Evolutionary conservation across 2,888 invertebrate species (phyloP), one percentile per base, ranked within the genome.

Genomic region (Campopleginae sp.): DNA sequence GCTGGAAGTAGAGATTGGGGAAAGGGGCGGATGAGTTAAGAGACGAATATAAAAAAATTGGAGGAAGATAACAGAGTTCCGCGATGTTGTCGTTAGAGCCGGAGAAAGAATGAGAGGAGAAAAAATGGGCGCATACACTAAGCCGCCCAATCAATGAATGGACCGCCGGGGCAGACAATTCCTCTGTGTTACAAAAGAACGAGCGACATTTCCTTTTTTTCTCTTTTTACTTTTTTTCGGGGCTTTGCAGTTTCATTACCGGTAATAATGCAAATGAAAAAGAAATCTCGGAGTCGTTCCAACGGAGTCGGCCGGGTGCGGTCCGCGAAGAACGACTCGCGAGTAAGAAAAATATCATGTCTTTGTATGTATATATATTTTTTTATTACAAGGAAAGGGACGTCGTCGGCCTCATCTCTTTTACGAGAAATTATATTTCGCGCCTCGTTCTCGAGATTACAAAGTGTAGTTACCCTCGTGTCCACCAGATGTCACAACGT

Each of bases 221-320:
- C 10, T 66, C 44, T 19, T 70, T 58, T 17, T 75, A 33, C 27
- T 81, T 72, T 79, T 91, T 92, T 89, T 89, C 27, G 17, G 48
- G 91, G 90, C 92, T 90, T 91, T 82, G 66, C 93, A 93, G 92
- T 92, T 92, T 93, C 93, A 93, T 93, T 93, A 93, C 91, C 91
- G 91, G 86, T 92, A 92, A 92, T 92, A 92, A 92, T 92, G 92
- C 92, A 92, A 92, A 91, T 92, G 90, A 92, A 92, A 92, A 90
- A 90, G 89, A 91, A 92, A 92, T 92, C 91, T 89, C 88, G 81
- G 90, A 89, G 85, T 82, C 85, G 86, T 78, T 85, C 75, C 85
- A 80, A 74, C 82, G 0, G 38, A 38, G 38, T 38, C 38, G 51
- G 76, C 48, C 72, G 74, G 65, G 63, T 58, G 71, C 51, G 75